Evolutionary conservation across 1,140 invertebrate genomes (phyloP).

Genomic region (Cylas formicarius): DNA sequence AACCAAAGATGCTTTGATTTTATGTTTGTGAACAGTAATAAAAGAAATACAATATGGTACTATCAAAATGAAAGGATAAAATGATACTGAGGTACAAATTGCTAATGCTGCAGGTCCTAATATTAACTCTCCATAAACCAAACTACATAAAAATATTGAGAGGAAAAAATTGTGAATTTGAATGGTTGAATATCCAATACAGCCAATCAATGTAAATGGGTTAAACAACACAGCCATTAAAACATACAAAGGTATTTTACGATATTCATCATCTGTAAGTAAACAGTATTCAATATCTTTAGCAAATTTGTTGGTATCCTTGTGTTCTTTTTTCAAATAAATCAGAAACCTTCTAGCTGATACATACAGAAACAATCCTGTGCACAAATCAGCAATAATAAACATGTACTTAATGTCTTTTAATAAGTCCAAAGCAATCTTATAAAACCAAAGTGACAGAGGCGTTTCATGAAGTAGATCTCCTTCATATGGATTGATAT

Average conservation of each 20-base stretch:
- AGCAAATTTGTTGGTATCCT: slow-evolving; percentile 46
- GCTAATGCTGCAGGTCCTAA: slow-evolving; percentile 61
- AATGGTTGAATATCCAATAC: slow-evolving; percentile 85
- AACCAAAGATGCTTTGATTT: slow-evolving; percentile 16
- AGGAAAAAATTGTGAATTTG: slow-evolving; percentile 82
- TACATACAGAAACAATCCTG: slow-evolving; percentile 61
- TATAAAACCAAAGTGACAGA: slow-evolving; percentile 61
- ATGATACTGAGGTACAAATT: slow-evolving; percentile 69
- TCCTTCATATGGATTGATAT: slow-evolving; percentile 82
- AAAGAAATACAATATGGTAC: slow-evolving; percentile 55
- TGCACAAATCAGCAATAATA: slow-evolving; percentile 65
- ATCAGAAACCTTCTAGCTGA: slow-evolving; percentile 60
- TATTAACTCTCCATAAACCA: slow-evolving; percentile 54
- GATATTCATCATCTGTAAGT: slow-evolving; percentile 48
- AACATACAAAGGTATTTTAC: slow-evolving; percentile 57
- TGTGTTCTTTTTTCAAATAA: slow-evolving; percentile 46
- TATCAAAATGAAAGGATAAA: slow-evolving; percentile 81
- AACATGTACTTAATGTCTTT: slow-evolving; percentile 53
- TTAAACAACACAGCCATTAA: slow-evolving; percentile 83
- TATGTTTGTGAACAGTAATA: slow-evolving; percentile 20
- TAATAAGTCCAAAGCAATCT: slow-evolving; percentile 59
- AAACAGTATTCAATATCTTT: slow-evolving; percentile 54
- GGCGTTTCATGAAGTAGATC: slow-evolving; percentile 91
- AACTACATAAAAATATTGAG: slow-evolving; percentile 59
- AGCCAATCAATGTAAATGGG: slow-evolving; percentile 84